Conservation (phyloP, 2,888 invertebrate genomes). For the Epsilonema sp. region DNA sequence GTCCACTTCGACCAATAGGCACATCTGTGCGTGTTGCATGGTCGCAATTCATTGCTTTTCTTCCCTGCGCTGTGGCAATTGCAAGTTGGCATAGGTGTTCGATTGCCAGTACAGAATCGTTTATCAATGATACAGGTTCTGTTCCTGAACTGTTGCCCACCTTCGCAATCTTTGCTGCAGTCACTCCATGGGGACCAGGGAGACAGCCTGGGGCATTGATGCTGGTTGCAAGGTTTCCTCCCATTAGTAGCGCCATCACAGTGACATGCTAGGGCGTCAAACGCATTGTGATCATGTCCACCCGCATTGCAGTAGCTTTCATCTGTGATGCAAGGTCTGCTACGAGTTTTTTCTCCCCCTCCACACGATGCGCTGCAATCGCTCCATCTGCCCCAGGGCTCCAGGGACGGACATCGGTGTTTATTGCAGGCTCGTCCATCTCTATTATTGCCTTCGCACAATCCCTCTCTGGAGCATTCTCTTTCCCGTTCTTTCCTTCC, state of each 20-base stretch:
- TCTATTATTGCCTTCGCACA: background rate
- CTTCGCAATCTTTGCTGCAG: no score
- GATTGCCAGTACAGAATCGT: no score
- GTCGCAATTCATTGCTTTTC: conserved; percentile 3
- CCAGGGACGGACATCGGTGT: conserved; percentile 6
- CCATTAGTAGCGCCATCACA: no score
- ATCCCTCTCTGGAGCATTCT: background rate
- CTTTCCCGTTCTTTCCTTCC: background rate
- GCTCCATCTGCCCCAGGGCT: conserved; percentile 1
- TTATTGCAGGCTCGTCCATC: conserved; percentile 1
- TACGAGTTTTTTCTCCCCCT: background rate
- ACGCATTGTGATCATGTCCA: no score
- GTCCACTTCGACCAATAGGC: conserved; percentile 6
- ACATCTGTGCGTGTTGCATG: conserved; percentile 6
- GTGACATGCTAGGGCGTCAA: no score
- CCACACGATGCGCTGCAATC: background rate
- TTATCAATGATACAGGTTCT: conserved; percentile 4
- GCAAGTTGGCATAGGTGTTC: no score
- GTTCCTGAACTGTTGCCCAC: background rate
- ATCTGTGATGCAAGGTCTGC: background rate
- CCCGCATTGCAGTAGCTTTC: no score
- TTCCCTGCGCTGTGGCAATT: no score
- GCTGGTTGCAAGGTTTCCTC: no score
- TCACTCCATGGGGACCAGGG: no score
- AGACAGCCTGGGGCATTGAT: no score